Base-by-base conservation (phyloP, 2,113 vertebrate species). In the Rhineura floridana region DNA sequence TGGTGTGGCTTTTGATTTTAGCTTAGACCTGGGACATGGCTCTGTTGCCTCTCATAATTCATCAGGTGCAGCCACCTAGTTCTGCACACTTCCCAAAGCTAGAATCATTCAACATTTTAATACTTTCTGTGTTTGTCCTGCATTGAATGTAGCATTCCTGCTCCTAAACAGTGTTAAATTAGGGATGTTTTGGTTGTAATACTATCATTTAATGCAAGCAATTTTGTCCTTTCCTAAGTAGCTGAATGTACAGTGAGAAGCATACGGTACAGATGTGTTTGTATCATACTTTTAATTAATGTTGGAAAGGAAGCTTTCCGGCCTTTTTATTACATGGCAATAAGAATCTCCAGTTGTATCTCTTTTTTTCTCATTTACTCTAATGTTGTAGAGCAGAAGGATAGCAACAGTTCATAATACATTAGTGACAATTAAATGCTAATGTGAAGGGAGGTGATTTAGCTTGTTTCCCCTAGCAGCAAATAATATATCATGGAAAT, bases 171-270 rank as follows among this genome's bases (percentile, higher is more conserved):
- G 15, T 0, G 1, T 46, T 62, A n/a, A n/a, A 78, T 28, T 36
- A 81, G 44, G 13, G 28, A 33, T 50, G 19, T 65, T 85, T 85
- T 81, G 19, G 3, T 21, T 77, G 28, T n/a, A 77, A 85, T 62
- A 1, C 3, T 1, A 19, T 3, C 50, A 63, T 59, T 55, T 79
- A 82, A 4, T 90, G 11, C 0, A 0, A 84, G 13, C 2, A 36
- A 77, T 42, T 36, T 48, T 0, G 25, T 23, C 75, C 0, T 2
- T 33, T 2, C 69, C 7, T n/a, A 87, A 79, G 50, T 13, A 2
- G 36, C 75, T 39, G 7, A 13, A 8, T 87, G 85, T 59, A 36
- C 52, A 65, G 3, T 78, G 28, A 46, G 46, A 81, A 73, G 12
- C 30, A 73, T 62, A 28, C 52, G 28, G 36, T 42, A 73, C 59